Percentiles rank a stretch among this genome's conserved stretches.
These are phyloP conservation scores for Lepus timidus DNA, from an alignment of 2,113 vertebrate species.

Conservation along the genomic window DNA sequence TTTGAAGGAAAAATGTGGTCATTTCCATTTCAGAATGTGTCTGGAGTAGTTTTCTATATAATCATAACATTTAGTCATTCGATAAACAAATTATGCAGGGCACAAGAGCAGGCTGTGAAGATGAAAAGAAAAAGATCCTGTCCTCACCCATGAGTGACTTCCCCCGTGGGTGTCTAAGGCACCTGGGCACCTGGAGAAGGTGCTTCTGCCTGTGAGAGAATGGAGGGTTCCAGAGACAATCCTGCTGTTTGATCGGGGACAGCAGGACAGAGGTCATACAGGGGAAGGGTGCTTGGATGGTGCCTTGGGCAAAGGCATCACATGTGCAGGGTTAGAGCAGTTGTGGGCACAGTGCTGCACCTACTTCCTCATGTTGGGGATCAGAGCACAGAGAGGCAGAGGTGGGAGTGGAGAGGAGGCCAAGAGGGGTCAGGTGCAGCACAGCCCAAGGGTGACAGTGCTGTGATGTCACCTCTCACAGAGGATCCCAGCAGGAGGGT, in stretches of 20 bases:
- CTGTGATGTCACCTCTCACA: too few species aligned
- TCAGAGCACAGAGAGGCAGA: too few species aligned
- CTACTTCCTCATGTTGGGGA: too few species aligned
- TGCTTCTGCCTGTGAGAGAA: neutral
- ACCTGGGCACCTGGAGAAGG: neutral
- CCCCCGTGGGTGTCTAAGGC: neutral
- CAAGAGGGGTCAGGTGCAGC: too few species aligned
- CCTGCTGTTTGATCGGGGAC: neutral
- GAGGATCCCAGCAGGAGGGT: too few species aligned
- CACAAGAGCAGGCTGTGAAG: neutral
- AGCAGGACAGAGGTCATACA: neutral
- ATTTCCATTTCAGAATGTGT: too few species aligned
- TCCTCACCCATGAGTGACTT: neutral
- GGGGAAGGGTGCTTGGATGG: too few species aligned
- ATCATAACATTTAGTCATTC: neutral
- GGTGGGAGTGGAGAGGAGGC: too few species aligned
- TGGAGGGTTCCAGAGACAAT: too few species aligned
- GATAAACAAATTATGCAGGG: neutral
- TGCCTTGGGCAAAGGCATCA: neutral
- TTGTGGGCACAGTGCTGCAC: too few species aligned
- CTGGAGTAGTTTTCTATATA: neutral
- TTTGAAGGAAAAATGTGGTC: neutral
- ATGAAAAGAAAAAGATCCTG: neutral
- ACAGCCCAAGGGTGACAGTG: too few species aligned
- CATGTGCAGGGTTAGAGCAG: too few species aligned